phyloP scores from a whole-genome alignment of 2,797 vertebrate species.

The Hapalemur alaotrensis region DNA sequence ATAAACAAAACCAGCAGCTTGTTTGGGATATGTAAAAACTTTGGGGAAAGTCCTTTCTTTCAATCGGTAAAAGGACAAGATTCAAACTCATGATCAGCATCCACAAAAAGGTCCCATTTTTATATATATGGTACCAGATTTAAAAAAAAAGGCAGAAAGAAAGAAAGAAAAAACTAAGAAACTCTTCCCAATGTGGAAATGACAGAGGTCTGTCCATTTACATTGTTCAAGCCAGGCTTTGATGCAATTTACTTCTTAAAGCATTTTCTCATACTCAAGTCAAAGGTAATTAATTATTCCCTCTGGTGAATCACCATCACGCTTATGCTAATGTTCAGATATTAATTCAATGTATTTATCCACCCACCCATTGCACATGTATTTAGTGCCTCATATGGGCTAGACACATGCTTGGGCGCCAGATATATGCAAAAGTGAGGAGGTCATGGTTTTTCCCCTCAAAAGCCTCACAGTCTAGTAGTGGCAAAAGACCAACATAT shows the following conservation, averaged over 20 bases:
- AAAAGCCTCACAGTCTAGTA: not conserved
- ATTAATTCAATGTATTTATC: not conserved
- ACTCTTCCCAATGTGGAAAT: not conserved
- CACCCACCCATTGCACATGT: not conserved
- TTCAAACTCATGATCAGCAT: not conserved
- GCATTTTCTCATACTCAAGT: not conserved
- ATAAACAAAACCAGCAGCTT: not conserved
- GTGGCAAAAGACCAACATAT: not conserved
- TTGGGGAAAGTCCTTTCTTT: not conserved
- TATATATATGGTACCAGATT: not conserved
- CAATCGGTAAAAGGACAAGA: not conserved
- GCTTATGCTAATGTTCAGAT: not conserved
- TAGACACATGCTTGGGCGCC: not conserved
- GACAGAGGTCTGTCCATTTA: not conserved
- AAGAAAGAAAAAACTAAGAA: not conserved
- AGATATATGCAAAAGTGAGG: not conserved
- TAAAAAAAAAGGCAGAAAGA: too few species aligned
- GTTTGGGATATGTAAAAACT: not conserved
- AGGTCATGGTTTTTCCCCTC: not conserved
- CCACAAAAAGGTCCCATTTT: not conserved
- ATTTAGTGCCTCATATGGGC: not conserved
- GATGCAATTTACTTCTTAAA: not conserved
- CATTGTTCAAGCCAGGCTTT: not conserved
- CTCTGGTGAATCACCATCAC: not conserved
- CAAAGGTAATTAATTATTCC: constrained; percentile 3